Conservation (phyloP, 2,113 vertebrate genomes). For the Myotis lucifugus region DNA sequence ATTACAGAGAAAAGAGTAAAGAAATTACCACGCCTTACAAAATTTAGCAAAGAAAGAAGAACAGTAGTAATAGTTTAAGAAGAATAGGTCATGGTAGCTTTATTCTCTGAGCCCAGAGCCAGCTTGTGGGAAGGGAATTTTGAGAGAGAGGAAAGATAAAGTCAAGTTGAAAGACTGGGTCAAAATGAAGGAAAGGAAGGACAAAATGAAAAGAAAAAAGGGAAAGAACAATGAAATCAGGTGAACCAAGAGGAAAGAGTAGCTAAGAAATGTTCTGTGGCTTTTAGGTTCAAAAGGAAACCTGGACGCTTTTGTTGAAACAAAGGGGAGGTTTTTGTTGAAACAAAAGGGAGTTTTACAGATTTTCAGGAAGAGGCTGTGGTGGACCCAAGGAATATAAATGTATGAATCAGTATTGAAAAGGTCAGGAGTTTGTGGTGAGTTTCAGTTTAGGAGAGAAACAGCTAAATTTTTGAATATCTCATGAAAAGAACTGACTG, state of each 20-base stretch:
- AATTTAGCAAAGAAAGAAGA: constrained; percentile 13
- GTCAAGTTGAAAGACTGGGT: background rate
- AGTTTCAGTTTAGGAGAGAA: background rate
- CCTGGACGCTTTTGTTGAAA: background rate
- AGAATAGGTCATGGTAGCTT: background rate
- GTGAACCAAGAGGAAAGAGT: background rate
- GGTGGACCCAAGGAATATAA: background rate
- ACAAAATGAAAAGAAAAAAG: background rate
- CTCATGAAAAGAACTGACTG: background rate
- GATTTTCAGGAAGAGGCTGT: background rate
- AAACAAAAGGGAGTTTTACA: background rate
- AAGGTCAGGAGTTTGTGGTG: background rate
- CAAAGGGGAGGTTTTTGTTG: background rate
- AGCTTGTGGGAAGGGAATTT: background rate
- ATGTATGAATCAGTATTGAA: background rate
- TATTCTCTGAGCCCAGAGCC: background rate
- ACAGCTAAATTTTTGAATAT: constrained; percentile 24
- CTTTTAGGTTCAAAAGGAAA: background rate
- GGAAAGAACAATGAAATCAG: background rate
- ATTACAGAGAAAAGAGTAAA: background rate
- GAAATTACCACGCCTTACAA: background rate
- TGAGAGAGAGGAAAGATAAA: background rate
- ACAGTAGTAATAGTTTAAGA: background rate
- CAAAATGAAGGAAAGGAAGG: background rate
- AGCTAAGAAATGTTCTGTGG: background rate